phyloP scores from a whole-genome alignment of 2,797 vertebrate species.

The Hylomyscus alleni region DNA sequence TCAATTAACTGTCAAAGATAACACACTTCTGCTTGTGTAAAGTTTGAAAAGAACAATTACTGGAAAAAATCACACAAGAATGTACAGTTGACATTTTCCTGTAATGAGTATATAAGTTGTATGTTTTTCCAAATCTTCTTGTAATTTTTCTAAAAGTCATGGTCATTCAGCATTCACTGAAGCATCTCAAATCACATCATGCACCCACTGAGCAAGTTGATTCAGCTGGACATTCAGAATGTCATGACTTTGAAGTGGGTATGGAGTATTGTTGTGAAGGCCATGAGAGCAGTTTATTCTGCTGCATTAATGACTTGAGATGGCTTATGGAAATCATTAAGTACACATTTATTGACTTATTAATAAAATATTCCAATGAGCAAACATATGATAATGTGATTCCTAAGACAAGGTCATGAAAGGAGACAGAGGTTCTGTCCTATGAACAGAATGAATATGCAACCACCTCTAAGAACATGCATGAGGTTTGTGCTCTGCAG shows the following conservation, averaged over 20 bases:
- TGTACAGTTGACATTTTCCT: not conserved
- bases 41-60: slow-evolving; percentile 8
- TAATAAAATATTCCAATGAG: not conserved
- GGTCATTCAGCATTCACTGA: not conserved
- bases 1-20: slow-evolving; percentile 49
- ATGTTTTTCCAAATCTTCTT: slow-evolving; percentile 15
- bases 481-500: not conserved
- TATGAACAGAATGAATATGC: too few relatives aligned
- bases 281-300: not conserved
- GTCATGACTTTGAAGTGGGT: slow-evolving; percentile 22
- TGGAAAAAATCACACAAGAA: not conserved
- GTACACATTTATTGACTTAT: not conserved
- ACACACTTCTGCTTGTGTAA: not conserved
- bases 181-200: not conserved
- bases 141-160: not conserved
- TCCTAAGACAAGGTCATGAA: not conserved
- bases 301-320: not conserved
- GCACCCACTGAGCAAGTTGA: not conserved
- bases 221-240: not conserved
- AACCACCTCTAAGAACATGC: not conserved
- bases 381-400: not conserved
- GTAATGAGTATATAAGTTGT: not conserved
- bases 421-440: not conserved
- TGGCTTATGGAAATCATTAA: not conserved
- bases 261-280: not conserved